Base-by-base conservation (phyloP, 2,797 vertebrate genomes). In the Anas bahamensis region DNA sequence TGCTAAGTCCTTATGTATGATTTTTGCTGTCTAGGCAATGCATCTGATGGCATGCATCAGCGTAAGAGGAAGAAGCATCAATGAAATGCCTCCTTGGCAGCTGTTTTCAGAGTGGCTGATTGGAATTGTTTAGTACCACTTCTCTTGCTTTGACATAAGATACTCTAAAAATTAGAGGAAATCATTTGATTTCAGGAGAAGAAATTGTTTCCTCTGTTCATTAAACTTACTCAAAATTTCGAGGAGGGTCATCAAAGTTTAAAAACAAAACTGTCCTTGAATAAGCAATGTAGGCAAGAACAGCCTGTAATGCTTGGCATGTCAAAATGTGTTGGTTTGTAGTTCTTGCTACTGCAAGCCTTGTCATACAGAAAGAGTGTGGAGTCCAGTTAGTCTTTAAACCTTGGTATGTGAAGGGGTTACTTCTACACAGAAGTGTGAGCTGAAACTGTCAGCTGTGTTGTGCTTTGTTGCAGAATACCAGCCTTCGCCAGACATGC, bases 31-130 rank as follows among this genome's bases (percentile, higher is more conserved):
- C 83, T n/a, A 63, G 91, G 83, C 86, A 73, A 37, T 52, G 41
- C 80, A 42, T 75, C 59, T 89, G 94, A 80, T 79, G 66, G 60
- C 66, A 46, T 10, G 28, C 4, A 1, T 46, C 89, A 87, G 89
- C 89, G 71, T 76, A 46, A 81, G 71, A 80, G 71, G 77, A 80
- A 37, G 87, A 21, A 75, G 66, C 84, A 78, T 76, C 80, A 72
- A 31, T 81, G 87, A 93, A 92, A 82, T 86, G 66, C 68, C 7
- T 8, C 19, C 82, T 78, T 91, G 88, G 89, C 89, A 89, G 89
- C 87, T 91, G 44, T 53, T 76, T 39, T 21, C 44, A 44, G 70
- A 60, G 76, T 83, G 64, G 80, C 76, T 91, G 91, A 80, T 92
- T 28, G 7, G 68, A 76, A 68, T 88, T 52, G 69, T 74, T 64